phyloP scores from a whole-genome alignment of 2,113 vertebrate genomes.

The Murina feae region DNA sequence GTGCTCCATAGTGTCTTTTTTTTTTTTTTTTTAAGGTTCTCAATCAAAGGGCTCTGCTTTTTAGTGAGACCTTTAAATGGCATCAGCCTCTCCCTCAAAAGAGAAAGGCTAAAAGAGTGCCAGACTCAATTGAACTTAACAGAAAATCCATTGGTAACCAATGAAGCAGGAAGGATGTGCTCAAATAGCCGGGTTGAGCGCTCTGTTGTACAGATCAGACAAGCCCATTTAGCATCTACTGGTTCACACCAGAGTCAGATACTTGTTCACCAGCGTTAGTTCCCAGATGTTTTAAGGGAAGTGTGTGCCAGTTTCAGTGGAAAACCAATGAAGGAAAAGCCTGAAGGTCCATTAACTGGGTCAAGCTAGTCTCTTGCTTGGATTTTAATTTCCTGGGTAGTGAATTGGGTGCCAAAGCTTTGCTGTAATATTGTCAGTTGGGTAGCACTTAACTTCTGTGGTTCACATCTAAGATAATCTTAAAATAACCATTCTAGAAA shows the following conservation, averaged over 20 bases:
- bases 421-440: not conserved
- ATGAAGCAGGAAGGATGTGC: slow-evolving; percentile 52
- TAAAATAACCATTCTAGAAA: not conserved
- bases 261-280: not conserved
- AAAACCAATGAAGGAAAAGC: slow-evolving; percentile 11
- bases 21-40: slow-evolving; percentile 44
- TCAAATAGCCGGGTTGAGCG: slow-evolving; percentile 29
- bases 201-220: slow-evolving; percentile 39
- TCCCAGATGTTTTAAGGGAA: not conserved
- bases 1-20: slow-evolving; percentile 48
- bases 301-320: not conserved
- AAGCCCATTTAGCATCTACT: not conserved
- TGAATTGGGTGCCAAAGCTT: not conserved
- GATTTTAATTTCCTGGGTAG: not conserved
- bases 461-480: not conserved
- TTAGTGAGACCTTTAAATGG: slow-evolving; percentile 57
- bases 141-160: slow-evolving; percentile 58
- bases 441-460: not conserved
- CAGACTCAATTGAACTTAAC: slow-evolving; percentile 62
- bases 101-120: slow-evolving; percentile 63
- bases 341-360: not conserved
- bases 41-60: slow-evolving; percentile 53
- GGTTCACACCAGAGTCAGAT: slow-evolving; percentile 22
- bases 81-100: slow-evolving; percentile 44
- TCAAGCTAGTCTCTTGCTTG: not conserved